phyloP scores from a whole-genome alignment of 2,888 invertebrate species.

The Notodromas monacha region DNA sequence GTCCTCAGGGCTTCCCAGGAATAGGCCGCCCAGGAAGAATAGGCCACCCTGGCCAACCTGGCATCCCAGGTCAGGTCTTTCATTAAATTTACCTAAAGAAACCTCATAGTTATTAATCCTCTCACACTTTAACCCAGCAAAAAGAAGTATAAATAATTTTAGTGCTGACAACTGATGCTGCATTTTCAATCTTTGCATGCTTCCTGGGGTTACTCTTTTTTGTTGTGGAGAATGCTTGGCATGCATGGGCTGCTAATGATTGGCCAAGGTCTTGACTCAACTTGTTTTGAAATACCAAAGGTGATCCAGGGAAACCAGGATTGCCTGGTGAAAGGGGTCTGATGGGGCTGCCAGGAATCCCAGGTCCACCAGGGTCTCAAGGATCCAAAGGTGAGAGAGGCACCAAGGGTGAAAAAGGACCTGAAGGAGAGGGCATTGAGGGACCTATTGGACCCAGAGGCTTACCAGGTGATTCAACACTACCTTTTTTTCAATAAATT shows the following conservation, averaged over 20 bases:
- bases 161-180: no score
- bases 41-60: conserved; percentile 22
- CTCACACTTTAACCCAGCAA: no score
- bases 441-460: conserved; percentile 39
- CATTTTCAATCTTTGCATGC: not conserved
- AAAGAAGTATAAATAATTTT: no score
- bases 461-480: conserved; percentile 27
- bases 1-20: conserved; percentile 32
- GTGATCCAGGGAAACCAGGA: conserved; percentile 30
- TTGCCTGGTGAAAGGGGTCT: conserved; percentile 28
- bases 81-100: no score
- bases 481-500: no score
- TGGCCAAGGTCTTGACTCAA: conserved; percentile 5
- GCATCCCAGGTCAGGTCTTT: conserved; percentile 24
- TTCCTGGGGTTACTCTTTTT: no score
- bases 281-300: no score
- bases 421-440: conserved; percentile 34
- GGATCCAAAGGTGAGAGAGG: conserved; percentile 32
- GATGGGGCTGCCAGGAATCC: conserved; percentile 27
- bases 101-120: no score
- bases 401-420: conserved; percentile 16
- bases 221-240: not conserved
- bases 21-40: conserved; percentile 20
- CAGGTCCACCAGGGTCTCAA: conserved; percentile 24
- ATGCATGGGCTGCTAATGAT: no score